Percentiles rank a stretch among this genome's conserved stretches.
phyloP scores from a whole-genome alignment of 53 echinoderm and acorn worm species.

The Luidia sarsii region DNA sequence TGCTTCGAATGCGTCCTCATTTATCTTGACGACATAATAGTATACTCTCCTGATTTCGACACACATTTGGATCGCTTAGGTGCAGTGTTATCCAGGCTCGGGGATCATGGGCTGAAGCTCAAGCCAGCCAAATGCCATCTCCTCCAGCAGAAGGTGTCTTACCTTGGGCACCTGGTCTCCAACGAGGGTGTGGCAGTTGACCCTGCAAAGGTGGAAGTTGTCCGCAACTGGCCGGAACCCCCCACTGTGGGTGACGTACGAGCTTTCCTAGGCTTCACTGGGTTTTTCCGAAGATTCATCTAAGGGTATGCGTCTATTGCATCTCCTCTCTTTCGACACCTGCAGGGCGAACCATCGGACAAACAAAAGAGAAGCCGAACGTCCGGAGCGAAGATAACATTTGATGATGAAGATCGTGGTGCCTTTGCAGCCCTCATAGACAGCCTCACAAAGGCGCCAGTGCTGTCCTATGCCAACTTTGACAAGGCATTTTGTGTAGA shows the following conservation, averaged over 20 bases:
- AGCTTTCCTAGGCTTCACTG: conserved; percentile 60
- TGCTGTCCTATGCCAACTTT: conserved; percentile 53
- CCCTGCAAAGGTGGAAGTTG: conserved; percentile 49
- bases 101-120: conserved; percentile 56
- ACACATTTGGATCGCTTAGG: conserved; percentile 23
- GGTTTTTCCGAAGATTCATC: conserved; percentile 64
- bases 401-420: neutral
- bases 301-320: conserved; percentile 58
- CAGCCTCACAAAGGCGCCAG: conserved; percentile 32
- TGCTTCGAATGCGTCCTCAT: conserved; percentile 47
- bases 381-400: neutral
- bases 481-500: conserved; percentile 1
- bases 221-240: conserved; percentile 60
- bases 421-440: conserved; percentile 45
- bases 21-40: conserved; percentile 42
- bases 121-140: conserved; percentile 66
- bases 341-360: neutral
- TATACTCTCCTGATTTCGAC: conserved; percentile 30
- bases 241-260: conserved; percentile 47
- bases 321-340: conserved; percentile 33
- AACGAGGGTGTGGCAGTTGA: conserved; percentile 47
- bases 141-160: conserved; percentile 42
- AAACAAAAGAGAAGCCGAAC: neutral
- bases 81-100: conserved; percentile 27
- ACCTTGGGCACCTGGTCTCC: conserved; percentile 59